Conservation (phyloP, 2,888 invertebrate genomes). For the Cerastoderma edule region DNA sequence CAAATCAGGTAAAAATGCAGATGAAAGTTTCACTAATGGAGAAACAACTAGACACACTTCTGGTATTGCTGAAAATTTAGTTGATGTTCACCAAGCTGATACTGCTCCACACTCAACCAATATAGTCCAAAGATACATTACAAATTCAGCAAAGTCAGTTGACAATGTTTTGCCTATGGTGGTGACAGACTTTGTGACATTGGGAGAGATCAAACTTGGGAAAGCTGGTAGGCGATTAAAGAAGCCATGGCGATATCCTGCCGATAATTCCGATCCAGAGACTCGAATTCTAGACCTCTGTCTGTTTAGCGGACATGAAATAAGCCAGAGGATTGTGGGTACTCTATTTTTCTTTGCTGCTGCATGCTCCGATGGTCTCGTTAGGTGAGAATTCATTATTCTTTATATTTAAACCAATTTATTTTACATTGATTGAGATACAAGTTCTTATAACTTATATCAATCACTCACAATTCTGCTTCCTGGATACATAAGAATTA, state of each 20-base stretch:
- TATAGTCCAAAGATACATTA: not conserved
- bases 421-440: too few species aligned
- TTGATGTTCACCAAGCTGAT: not conserved
- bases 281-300: slow-evolving; percentile 74
- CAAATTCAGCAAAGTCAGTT: not conserved
- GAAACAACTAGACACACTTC: too few species aligned
- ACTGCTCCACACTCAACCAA: not conserved
- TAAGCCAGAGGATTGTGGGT: slow-evolving; percentile 37
- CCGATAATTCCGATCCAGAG: slow-evolving; percentile 72
- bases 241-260: slow-evolving; percentile 63
- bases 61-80: not conserved
- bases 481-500: too few species aligned
- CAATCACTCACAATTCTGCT: too few species aligned
- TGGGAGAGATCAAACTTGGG: slow-evolving; percentile 49
- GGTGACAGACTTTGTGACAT: slow-evolving; percentile 28
- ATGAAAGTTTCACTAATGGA: too few species aligned
- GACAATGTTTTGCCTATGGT: not conserved
- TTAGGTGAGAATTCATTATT: slow-evolving; percentile 73
- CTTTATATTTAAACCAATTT: too few species aligned
- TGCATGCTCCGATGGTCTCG: slow-evolving; percentile 78
- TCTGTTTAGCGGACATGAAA: slow-evolving; percentile 53
- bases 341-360: slow-evolving; percentile 65
- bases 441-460: too few species aligned
- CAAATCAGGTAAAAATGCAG: too few species aligned
- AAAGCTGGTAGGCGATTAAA: slow-evolving; percentile 41